Conservation (phyloP, 1,140 invertebrate species). For the Neocloeon triangulifer region DNA sequence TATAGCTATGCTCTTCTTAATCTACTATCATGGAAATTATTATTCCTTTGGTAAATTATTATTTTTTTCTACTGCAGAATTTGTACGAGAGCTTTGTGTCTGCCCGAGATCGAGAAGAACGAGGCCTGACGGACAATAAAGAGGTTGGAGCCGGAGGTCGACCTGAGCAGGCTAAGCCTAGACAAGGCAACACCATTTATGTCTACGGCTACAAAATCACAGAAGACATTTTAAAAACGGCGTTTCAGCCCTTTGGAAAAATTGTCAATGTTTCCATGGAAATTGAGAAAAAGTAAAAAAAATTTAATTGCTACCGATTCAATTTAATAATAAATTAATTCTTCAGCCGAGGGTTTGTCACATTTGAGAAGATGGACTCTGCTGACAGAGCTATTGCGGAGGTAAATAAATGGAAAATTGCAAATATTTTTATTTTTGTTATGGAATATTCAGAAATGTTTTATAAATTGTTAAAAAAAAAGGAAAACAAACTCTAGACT, state of each 20-base stretch:
- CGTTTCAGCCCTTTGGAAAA: slow-evolving; percentile 51
- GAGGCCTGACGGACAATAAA: slow-evolving; percentile 22
- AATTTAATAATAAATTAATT: slow-evolving; percentile 14
- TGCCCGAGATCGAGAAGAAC: slow-evolving; percentile 40
- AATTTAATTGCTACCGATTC: no score
- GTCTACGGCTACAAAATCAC: slow-evolving; percentile 59
- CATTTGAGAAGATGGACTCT: slow-evolving; percentile 73
- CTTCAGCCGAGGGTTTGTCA: slow-evolving; percentile 72
- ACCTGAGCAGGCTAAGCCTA: slow-evolving; percentile 41
- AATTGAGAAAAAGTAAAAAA: slow-evolving; percentile 59
- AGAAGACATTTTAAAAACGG: slow-evolving; percentile 59
- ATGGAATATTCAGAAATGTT: slow-evolving; percentile 1
- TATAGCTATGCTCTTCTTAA: no score
- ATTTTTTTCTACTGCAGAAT: slow-evolving; percentile 25
- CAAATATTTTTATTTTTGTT: slow-evolving; percentile 10
- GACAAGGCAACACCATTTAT: slow-evolving; percentile 65
- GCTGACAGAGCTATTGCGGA: slow-evolving; percentile 70
- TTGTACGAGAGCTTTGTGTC: slow-evolving; percentile 78
- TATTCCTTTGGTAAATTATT: not conserved
- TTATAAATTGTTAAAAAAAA: slow-evolving; percentile 4
- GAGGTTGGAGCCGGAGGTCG: no score
- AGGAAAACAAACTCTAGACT: not conserved
- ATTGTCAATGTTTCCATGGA: slow-evolving; percentile 81
- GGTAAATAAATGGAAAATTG: no score
- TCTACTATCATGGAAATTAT: no score